Conservation (phyloP, 2,888 invertebrate species). For the Drosophila incognita region DNA sequence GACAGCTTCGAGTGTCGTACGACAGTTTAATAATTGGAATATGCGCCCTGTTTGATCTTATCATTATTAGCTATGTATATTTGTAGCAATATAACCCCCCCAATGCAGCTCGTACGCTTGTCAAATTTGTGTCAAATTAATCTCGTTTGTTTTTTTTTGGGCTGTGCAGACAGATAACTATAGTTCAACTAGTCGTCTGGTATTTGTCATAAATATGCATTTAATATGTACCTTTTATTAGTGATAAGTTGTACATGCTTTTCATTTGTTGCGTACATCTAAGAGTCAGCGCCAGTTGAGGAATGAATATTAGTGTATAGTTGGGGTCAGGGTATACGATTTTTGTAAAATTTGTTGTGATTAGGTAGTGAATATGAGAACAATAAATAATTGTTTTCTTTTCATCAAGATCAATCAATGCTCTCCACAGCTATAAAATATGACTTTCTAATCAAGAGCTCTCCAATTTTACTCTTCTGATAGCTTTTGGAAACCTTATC, state of each 20-base stretch:
- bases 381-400: not conserved
- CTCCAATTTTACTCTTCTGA: not conserved
- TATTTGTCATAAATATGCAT: conserved; percentile 30
- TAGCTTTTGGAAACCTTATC: not conserved
- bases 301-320: not conserved
- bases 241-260: conserved; percentile 31
- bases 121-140: conserved; percentile 77
- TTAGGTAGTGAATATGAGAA: not conserved
- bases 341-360: not conserved
- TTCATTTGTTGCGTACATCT: conserved; percentile 13
- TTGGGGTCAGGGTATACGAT: not conserved
- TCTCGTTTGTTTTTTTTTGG: conserved; percentile 24
- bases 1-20: conserved; percentile 66
- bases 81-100: conserved; percentile 15
- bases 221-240: conserved; percentile 34
- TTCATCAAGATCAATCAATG: not conserved
- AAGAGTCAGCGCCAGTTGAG: conserved; percentile 7
- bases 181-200: not conserved
- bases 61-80: conserved; percentile 22
- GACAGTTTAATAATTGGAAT: conserved; percentile 72
- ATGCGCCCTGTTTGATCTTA: conserved; percentile 52
- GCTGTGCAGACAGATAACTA: conserved; percentile 19
- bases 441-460: not conserved
- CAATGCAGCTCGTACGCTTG: conserved; percentile 53
- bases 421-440: not conserved